Evolutionary conservation across 2,113 vertebrate genomes (phyloP).

Genomic region (Merops nubicus): DNA sequence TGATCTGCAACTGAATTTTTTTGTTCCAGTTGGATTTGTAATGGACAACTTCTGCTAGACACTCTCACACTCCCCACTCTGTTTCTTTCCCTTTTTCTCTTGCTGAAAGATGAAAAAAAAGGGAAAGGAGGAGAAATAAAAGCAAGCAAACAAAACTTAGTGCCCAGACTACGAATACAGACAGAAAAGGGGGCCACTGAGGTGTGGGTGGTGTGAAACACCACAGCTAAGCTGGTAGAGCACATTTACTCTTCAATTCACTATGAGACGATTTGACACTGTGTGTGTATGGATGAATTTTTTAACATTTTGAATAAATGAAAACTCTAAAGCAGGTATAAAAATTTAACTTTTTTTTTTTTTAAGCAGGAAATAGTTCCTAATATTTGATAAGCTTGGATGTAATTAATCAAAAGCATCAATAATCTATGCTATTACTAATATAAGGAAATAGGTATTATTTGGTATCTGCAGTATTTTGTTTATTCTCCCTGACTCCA

Average conservation of each 20-base stretch:
- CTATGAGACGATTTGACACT: background rate
- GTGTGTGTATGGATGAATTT: background rate
- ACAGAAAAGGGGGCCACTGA: background rate
- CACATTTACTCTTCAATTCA: background rate
- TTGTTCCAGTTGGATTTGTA: constrained; percentile 20
- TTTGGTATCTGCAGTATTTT: background rate
- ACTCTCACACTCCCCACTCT: background rate
- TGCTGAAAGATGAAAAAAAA: background rate
- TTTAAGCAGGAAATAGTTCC: background rate
- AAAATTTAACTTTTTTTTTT: background rate
- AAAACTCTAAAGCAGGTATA: background rate
- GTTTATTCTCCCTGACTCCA: background rate
- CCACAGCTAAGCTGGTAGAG: background rate
- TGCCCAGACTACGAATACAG: background rate
- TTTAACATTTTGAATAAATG: background rate
- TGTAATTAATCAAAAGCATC: background rate
- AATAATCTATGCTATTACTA: background rate
- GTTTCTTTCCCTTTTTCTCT: background rate
- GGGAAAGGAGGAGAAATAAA: background rate
- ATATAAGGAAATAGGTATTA: background rate
- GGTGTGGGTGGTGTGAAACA: constrained; percentile 1
- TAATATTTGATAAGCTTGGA: background rate
- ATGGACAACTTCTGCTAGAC: background rate
- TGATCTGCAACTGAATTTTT: constrained; percentile 1
- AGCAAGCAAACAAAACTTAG: background rate